Evolutionary conservation across 2,113 vertebrate genomes (phyloP).

Genomic region (Rhinolophus sinicus): DNA sequence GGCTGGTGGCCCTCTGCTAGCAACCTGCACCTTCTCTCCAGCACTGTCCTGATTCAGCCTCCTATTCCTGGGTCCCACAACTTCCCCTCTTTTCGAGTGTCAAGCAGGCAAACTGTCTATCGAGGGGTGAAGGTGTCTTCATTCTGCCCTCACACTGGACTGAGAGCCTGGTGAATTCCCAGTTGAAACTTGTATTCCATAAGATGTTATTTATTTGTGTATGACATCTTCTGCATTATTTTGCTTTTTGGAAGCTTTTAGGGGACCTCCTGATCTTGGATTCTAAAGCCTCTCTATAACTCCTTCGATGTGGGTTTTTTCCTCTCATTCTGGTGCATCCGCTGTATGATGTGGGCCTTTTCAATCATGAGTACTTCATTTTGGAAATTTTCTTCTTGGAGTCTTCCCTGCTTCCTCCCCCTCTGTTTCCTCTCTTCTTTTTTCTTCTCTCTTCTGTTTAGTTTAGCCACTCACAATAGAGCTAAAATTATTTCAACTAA

Average conservation of each 20-base stretch:
- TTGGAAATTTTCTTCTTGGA: neutral
- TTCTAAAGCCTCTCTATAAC: neutral
- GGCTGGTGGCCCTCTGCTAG: neutral
- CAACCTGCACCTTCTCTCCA: neutral
- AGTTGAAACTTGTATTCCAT: neutral
- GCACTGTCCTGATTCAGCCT: neutral
- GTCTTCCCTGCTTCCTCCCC: neutral
- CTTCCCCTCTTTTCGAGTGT: neutral
- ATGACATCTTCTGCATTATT: neutral
- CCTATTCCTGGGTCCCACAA: neutral
- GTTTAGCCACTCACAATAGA: slow-evolving; percentile 77
- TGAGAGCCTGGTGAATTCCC: neutral
- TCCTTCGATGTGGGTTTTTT: neutral
- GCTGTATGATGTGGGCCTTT: neutral
- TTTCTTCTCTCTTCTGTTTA: slow-evolving; percentile 82
- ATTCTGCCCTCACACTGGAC: neutral
- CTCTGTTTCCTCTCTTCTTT: neutral
- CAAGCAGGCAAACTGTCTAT: neutral
- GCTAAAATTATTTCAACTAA: slow-evolving; percentile 83
- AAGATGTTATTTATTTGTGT: neutral
- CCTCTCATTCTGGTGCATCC: neutral
- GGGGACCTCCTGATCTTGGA: neutral
- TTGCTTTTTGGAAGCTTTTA: neutral
- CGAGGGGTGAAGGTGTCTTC: neutral
- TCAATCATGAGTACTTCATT: neutral